Evolutionary conservation across 1,140 invertebrate species (phyloP), one percentile per base, ranked within the genome.

Genomic region (Octopus bimaculoides): DNA sequence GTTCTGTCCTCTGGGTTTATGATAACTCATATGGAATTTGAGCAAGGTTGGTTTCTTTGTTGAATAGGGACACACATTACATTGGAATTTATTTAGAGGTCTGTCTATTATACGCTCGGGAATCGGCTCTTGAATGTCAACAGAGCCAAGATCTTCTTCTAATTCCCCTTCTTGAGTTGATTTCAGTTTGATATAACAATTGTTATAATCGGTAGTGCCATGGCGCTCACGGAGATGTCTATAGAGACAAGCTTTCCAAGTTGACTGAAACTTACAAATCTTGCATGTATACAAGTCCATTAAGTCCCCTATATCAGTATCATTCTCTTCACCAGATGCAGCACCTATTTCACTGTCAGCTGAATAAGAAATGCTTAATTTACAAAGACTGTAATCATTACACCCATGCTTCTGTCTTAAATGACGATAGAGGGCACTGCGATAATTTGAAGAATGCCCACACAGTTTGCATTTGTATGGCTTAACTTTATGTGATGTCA

Each of bases 41-140:
- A 95, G 92, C 79, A 92, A 90, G 52, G 92, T 91, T 56, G 93
- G 91, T 84, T 94, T 93, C 26, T 91, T 89, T 74, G 93, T 92
- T 55, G 91, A 92, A 87, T 93, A 96, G 10, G 95, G 95, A 90
- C 95, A 97, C 78, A 94, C 92, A 14, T 92, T 91, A 84, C 95
- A 96, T 77, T 90, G 86, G 77, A 90, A 89, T 9, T 81, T 84
- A 78, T 87, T 86, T 41, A 41, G 66, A 6, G 77, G 71, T 73
- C 77, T 75, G 17, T 71, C 73, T 80, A 53, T 71, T 9, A 52
- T 53, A 53, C 69, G 81, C 17, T 52, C 52, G 17, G 66, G 66
- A 17, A 71, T 4, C 3, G 66, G 66, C 17, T n/a, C 66, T 71
- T 14, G 8, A 20, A 71, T 71, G 17, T 0, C 0, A 71, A 5